Evolutionary conservation across 2,797 vertebrate species (phyloP).

Genomic region (Chelmon rostratus): DNA sequence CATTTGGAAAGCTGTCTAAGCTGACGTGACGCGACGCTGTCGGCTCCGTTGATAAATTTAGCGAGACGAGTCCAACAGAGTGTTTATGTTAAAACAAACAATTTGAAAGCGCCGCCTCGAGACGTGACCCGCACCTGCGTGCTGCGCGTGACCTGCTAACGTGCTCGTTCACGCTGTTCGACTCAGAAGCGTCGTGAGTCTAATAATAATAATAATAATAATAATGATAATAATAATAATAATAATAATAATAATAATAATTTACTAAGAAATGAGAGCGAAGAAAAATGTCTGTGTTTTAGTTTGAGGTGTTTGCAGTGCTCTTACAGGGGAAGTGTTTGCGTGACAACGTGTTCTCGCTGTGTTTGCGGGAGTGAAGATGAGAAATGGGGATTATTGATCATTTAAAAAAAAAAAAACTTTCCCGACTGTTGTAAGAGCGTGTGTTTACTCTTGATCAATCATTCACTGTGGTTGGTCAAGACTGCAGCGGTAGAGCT

Average conservation of each 20-base stretch:
- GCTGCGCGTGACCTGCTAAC: constrained; percentile 9
- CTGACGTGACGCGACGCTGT: background rate
- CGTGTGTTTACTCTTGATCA: constrained; percentile 81
- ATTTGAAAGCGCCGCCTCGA: constrained; percentile 60
- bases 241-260: background rate
- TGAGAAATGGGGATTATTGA: constrained; percentile 12
- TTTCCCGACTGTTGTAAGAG: constrained; percentile 59
- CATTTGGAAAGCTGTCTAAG: background rate
- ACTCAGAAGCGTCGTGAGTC: background rate
- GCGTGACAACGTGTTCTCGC: background rate
- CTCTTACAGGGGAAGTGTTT: background rate
- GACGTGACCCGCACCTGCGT: constrained; percentile 44
- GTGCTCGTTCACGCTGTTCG: constrained; percentile 24
- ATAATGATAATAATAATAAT: too few relatives aligned
- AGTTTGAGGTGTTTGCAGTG: background rate
- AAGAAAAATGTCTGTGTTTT: background rate
- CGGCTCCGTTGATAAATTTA: background rate
- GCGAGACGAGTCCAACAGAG: too few relatives aligned
- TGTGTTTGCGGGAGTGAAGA: constrained; percentile 4
- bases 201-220: background rate
- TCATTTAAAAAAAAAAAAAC: constrained; percentile 41
- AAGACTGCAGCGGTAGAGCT: constrained; percentile 25
- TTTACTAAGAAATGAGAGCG: background rate
- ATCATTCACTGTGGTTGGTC: constrained; percentile 81
- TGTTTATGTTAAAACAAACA: constrained; percentile 38